Conservation (phyloP, 2,797 vertebrate species). For the Poecilia picta region DNA sequence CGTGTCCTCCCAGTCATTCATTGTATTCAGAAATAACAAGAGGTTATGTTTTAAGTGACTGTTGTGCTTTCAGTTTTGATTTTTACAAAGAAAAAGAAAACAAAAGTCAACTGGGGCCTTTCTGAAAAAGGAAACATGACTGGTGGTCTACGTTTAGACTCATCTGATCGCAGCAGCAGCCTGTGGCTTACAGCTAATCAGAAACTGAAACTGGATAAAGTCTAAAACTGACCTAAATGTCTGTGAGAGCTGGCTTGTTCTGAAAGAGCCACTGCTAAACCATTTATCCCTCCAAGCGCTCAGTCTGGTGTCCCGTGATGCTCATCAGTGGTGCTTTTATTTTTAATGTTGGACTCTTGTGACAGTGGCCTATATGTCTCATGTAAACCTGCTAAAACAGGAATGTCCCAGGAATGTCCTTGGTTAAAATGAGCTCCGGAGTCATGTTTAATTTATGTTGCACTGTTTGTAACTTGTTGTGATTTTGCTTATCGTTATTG, state of each 20-base stretch:
- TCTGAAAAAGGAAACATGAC: background rate
- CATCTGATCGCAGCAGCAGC: background rate
- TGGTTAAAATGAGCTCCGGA: conserved; percentile 6
- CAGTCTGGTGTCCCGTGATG: background rate
- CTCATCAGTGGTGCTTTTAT: background rate
- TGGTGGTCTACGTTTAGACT: background rate
- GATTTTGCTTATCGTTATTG: conserved; percentile 28
- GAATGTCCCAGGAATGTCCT: conserved; percentile 25
- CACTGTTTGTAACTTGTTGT: background rate
- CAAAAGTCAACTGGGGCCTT: background rate
- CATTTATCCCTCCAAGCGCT: background rate
- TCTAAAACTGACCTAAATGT: background rate
- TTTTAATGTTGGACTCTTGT: background rate
- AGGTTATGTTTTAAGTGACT: background rate
- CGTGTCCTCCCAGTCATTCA: background rate
- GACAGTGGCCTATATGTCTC: conserved; percentile 5
- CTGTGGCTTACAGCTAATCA: background rate
- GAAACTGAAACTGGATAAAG: background rate
- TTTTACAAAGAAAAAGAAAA: background rate
- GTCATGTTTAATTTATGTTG: conserved; percentile 16
- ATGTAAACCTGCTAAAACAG: conserved; percentile 13
- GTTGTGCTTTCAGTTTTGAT: background rate
- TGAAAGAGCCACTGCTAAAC: background rate
- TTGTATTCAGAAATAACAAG: background rate
- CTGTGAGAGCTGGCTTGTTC: background rate